A percentile compares a stretch with the other conserved stretches of the same genome.
These are phyloP conservation scores for Cybosia mesomella DNA, from an alignment of 2,888 invertebrate genomes.

Conservation along the genomic window DNA sequence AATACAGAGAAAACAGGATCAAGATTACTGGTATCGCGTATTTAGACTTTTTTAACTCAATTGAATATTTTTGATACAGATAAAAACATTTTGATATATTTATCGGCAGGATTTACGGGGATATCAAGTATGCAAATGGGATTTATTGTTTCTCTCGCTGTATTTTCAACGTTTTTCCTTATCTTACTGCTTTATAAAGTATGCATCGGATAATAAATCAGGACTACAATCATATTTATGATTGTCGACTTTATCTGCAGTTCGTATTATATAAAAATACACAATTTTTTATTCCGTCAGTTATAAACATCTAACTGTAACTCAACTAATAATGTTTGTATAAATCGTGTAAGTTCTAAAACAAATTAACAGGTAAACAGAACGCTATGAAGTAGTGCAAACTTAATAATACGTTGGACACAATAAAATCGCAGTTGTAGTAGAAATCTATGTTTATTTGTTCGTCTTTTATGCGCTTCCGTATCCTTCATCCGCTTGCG, in stretches of 20 bases:
- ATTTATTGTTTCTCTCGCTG: conserved; percentile 10
- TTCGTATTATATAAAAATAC: background rate
- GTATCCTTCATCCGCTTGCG: no score
- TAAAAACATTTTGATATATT: conserved; percentile 9
- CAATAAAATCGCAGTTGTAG: no score
- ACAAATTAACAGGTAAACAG: no score
- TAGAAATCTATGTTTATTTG: no score
- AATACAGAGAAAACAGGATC: conserved; percentile 3
- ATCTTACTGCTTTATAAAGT: conserved; percentile 4
- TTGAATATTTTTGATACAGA: conserved; percentile 3
- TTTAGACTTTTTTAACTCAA: no score
- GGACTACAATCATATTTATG: background rate
- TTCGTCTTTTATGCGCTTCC: no score
- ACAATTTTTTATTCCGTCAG: background rate
- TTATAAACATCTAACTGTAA: background rate
- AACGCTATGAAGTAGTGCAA: no score
- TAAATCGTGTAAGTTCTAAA: no score
- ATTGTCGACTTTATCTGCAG: background rate
- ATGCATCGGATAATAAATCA: conserved; percentile 9
- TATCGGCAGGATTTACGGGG: conserved; percentile 9
- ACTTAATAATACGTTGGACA: no score
- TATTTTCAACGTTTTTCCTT: conserved; percentile 6
- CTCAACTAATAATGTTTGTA: background rate
- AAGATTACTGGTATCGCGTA: background rate
- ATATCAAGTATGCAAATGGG: conserved; percentile 11